A percentile compares a stretch with the other conserved stretches of the same genome.
phyloP scores from a whole-genome alignment of 2,797 vertebrate genomes.

The Acanthurus tractus region DNA sequence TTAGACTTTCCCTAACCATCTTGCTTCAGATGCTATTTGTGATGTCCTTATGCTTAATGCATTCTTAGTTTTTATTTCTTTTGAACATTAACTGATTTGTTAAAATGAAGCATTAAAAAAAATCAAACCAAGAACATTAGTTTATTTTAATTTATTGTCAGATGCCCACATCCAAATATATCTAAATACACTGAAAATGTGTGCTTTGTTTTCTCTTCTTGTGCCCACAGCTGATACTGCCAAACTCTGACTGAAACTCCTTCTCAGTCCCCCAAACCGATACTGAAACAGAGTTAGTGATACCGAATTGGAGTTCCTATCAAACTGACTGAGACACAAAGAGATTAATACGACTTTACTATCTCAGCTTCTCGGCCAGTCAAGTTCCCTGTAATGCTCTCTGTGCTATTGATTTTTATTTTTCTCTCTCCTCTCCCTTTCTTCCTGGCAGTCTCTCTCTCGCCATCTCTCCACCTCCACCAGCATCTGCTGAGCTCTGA shows the following conservation, averaged over 20 bases:
- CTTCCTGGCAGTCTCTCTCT: constrained; percentile 56
- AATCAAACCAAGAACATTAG: background rate
- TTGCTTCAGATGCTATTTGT: constrained; percentile 45
- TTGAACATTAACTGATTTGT: background rate
- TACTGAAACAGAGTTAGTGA: constrained; percentile 20
- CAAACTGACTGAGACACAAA: constrained; percentile 70
- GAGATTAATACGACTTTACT: constrained; percentile 80
- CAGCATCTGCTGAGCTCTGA: constrained; percentile 75
- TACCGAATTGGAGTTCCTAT: constrained; percentile 61
- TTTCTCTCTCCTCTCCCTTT: constrained; percentile 74
- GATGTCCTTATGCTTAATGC: constrained; percentile 36
- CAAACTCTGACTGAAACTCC: constrained; percentile 20
- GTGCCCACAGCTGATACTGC: background rate
- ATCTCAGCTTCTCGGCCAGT: constrained; percentile 79
- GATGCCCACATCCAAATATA: background rate
- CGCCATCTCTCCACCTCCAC: constrained; percentile 64
- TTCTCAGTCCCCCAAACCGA: constrained; percentile 33
- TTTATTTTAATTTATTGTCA: constrained; percentile 8
- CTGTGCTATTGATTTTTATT: constrained; percentile 82
- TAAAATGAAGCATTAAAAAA: constrained; percentile 4
- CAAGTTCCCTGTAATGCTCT: constrained; percentile 75
- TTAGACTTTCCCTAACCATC: constrained; percentile 48
- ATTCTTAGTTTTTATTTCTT: constrained; percentile 3
- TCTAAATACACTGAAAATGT: constrained; percentile 3
- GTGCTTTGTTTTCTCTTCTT: background rate